Percentiles rank a stretch among this genome's conserved stretches.
These are phyloP conservation scores for Camponotus floridanus DNA, from an alignment of 1,140 invertebrate species.

Conservation along the genomic window DNA sequence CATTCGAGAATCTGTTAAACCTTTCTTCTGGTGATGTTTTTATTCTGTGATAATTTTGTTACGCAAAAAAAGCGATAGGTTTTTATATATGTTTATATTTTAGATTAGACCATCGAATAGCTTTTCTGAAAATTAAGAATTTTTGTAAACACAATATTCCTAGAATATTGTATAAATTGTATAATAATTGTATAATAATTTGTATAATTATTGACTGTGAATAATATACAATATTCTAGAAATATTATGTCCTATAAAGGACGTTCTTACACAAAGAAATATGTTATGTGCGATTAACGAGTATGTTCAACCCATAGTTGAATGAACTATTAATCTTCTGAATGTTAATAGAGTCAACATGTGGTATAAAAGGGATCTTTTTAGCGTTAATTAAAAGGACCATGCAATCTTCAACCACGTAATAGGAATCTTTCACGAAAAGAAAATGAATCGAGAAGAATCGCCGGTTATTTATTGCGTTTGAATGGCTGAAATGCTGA, in stretches of 20 bases:
- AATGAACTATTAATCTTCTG: neutral
- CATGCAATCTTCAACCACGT: too few species aligned
- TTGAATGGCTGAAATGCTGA: neutral
- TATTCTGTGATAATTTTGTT: neutral
- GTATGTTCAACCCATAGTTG: neutral
- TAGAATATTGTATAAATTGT: too few species aligned
- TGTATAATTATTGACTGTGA: too few species aligned
- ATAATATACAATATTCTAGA: too few species aligned
- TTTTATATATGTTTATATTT: neutral
- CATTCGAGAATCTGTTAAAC: neutral
- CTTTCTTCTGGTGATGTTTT: too few species aligned
- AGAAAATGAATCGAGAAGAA: neutral
- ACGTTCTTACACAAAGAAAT: neutral
- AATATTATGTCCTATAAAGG: too few species aligned
- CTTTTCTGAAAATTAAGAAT: neutral
- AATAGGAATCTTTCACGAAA: neutral
- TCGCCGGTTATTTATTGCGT: conserved; percentile 16
- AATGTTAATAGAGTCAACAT: conserved; percentile 2
- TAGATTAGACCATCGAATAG: neutral
- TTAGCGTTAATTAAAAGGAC: neutral
- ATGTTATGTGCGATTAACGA: neutral
- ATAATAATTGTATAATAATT: too few species aligned
- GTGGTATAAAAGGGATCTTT: neutral
- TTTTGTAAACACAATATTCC: neutral
- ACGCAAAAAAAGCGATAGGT: neutral